These are phyloP conservation scores for Drosophila leontia DNA, from an alignment of 1,140 invertebrate species.

Conservation along the genomic window DNA sequence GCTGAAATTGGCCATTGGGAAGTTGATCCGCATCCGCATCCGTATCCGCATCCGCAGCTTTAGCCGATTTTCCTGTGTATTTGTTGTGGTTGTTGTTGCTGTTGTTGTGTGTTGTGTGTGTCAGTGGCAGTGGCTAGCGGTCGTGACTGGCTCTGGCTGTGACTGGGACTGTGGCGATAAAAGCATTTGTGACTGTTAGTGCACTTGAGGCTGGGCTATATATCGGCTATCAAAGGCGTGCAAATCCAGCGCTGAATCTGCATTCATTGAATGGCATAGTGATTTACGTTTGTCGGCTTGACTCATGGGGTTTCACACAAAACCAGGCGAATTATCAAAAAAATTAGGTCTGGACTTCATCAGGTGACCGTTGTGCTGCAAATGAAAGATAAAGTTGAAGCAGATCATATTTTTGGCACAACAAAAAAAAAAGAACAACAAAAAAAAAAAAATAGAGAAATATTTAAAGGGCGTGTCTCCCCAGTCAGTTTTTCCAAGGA, in stretches of 20 bases:
- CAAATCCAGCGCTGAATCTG: slow-evolving; percentile 14
- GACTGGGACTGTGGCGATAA: slow-evolving; percentile 18
- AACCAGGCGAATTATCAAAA: slow-evolving; percentile 10
- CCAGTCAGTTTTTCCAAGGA: no score
- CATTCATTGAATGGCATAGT: slow-evolving; percentile 18
- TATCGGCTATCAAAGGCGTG: slow-evolving; percentile 12
- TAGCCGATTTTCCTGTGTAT: not conserved
- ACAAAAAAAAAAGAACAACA: not conserved
- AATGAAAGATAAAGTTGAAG: not conserved
- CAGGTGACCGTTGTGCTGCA: slow-evolving; percentile 18
- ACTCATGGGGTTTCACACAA: slow-evolving; percentile 5
- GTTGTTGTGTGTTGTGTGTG: slow-evolving; percentile 1
- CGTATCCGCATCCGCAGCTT: slow-evolving; percentile 1
- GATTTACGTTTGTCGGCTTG: slow-evolving; percentile 8
- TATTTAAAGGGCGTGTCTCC: not conserved
- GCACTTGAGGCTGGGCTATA: slow-evolving; percentile 15
- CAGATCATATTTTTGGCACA: not conserved
- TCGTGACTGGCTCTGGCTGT: slow-evolving; percentile 19
- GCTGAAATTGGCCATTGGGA: slow-evolving; percentile 16
- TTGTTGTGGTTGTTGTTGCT: not conserved
- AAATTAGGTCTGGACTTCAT: slow-evolving; percentile 3
- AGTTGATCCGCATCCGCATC: slow-evolving; percentile 8
- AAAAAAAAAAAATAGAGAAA: not conserved
- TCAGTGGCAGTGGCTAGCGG: slow-evolving; percentile 19
- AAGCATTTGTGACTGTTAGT: slow-evolving; percentile 15